These are phyloP conservation scores for Diaprepes abbreviatus DNA, from an alignment of 2,888 invertebrate genomes.

Conservation along the genomic window DNA sequence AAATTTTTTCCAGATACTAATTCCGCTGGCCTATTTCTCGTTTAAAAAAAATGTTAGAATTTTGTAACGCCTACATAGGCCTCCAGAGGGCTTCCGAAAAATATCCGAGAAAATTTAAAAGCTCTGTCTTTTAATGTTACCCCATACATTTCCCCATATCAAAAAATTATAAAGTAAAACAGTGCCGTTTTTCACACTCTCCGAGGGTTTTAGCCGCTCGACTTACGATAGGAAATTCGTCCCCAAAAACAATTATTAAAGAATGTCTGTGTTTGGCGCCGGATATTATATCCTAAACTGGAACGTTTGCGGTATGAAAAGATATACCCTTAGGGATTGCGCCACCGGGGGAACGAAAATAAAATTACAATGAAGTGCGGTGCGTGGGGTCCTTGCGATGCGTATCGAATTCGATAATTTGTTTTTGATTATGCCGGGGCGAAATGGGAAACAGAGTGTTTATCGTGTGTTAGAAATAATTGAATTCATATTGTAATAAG, in stretches of 20 bases:
- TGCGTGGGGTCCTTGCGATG: conserved; percentile 9
- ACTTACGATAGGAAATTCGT: conserved; percentile 56
- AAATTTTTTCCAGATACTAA: too few relatives aligned
- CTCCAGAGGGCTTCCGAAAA: too few relatives aligned
- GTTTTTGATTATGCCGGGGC: conserved; percentile 17
- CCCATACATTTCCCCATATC: too few relatives aligned
- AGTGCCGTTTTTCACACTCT: not conserved
- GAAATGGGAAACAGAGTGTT: conserved; percentile 5
- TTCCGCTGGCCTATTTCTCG: too few relatives aligned
- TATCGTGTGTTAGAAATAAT: not conserved
- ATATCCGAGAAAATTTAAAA: too few relatives aligned
- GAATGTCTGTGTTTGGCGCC: conserved; percentile 66
- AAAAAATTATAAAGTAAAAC: too few relatives aligned
- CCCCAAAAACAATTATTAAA: conserved; percentile 63
- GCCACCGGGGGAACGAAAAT: conserved; percentile 37
- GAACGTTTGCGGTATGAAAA: conserved; percentile 52
- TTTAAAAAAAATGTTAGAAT: too few relatives aligned
- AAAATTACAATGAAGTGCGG: conserved; percentile 44
- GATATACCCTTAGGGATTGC: conserved; percentile 46
- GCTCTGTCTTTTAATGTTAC: too few relatives aligned
- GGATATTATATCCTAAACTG: conserved; percentile 65
- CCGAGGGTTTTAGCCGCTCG: not conserved
- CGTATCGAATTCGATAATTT: conserved; percentile 28
- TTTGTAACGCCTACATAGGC: too few relatives aligned
- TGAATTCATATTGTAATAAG: not conserved